A percentile compares a stretch with the other conserved stretches of the same genome.
phyloP scores from a whole-genome alignment of 2,888 invertebrate species.

The Hybos culiciformis region DNA sequence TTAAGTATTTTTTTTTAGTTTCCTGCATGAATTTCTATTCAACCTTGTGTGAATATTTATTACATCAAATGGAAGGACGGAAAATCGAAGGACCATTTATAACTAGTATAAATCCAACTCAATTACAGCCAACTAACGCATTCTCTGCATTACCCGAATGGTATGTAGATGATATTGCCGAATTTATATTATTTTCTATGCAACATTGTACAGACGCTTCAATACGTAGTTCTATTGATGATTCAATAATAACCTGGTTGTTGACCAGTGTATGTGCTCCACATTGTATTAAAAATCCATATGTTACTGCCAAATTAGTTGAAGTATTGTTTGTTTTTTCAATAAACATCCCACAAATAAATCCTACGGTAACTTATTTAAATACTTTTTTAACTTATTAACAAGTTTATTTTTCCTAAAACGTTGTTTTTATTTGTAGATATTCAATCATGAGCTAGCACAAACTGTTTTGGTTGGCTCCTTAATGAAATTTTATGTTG shows the following conservation, averaged over 20 bases:
- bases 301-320: slow-evolving; percentile 90
- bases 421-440: slow-evolving; percentile 45
- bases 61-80: slow-evolving; percentile 46
- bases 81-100: slow-evolving; percentile 37
- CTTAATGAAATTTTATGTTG: slow-evolving; percentile 96
- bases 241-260: slow-evolving; percentile 75
- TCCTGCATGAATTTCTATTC: slow-evolving; percentile 79
- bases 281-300: slow-evolving; percentile 88
- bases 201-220: slow-evolving; percentile 56
- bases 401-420: background rate
- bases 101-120: slow-evolving; percentile 42
- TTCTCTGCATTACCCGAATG: slow-evolving; percentile 93
- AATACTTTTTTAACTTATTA: background rate
- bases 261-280: slow-evolving; percentile 81
- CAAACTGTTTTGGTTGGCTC: slow-evolving; percentile 72
- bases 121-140: slow-evolving; percentile 50
- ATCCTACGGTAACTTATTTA: slow-evolving; percentile 24
- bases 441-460: slow-evolving; percentile 79
- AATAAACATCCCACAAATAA: slow-evolving; percentile 46
- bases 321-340: slow-evolving; percentile 76
- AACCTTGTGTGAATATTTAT: slow-evolving; percentile 66
- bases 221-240: slow-evolving; percentile 63
- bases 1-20: too few relatives aligned
- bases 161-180: slow-evolving; percentile 95
- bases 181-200: slow-evolving; percentile 83